A percentile compares a stretch with the other conserved stretches of the same genome.
phyloP scores from a whole-genome alignment of 2,797 vertebrate genomes.

The Borostomias antarcticus region DNA sequence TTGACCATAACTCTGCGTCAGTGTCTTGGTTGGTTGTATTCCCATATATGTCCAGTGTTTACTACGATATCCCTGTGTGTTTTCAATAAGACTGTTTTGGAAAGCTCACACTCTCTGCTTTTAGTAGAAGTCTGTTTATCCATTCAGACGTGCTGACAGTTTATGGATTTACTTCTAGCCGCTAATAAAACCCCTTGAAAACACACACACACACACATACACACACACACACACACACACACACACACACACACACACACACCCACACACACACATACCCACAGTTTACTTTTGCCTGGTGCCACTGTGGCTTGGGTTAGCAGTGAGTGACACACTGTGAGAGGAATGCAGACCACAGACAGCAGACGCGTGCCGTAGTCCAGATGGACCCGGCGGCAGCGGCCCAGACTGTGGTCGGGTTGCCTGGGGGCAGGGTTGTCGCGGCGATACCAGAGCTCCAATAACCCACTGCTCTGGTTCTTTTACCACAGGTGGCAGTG shows the following conservation, averaged over 20 bases:
- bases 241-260: slow-evolving; percentile 3
- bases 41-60: not conserved
- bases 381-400: slow-evolving; percentile 57
- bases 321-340: slow-evolving; percentile 68
- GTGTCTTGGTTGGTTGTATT: not conserved
- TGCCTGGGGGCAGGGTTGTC: slow-evolving; percentile 47
- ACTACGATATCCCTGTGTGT: slow-evolving; percentile 1
- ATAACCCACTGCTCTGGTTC: slow-evolving; percentile 38
- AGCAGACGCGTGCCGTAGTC: slow-evolving; percentile 70
- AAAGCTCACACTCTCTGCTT: not conserved
- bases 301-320: slow-evolving; percentile 53
- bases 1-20: not conserved
- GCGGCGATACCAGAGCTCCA: slow-evolving; percentile 45
- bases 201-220: slow-evolving; percentile 10
- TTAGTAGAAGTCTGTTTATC: slow-evolving; percentile 49
- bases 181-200: slow-evolving; percentile 60
- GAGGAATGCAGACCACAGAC: slow-evolving; percentile 64
- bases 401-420: slow-evolving; percentile 66
- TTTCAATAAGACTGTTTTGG: too few relatives aligned
- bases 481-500: slow-evolving; percentile 76
- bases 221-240: not conserved
- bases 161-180: slow-evolving; percentile 45
- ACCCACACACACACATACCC: slow-evolving; percentile 4
- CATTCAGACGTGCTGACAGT: slow-evolving; percentile 58
- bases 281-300: slow-evolving; percentile 15